Evolutionary conservation across 2,797 vertebrate species (phyloP).

Genomic region (Pangasius macronema): DNA sequence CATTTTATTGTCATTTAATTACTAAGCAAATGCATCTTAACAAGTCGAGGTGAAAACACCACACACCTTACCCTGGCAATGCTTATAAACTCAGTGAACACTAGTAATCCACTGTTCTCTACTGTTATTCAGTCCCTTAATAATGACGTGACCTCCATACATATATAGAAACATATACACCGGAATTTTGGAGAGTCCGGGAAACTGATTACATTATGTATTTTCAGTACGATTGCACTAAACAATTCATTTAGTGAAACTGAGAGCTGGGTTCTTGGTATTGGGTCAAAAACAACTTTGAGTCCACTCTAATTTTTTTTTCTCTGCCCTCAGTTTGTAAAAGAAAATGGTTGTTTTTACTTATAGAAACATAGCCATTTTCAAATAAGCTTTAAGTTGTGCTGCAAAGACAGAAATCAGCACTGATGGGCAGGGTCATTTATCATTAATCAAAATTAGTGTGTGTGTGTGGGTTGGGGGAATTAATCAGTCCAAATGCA

Average conservation of each 20-base stretch:
- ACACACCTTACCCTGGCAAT: not conserved
- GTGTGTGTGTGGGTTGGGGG: no score
- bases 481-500: not conserved
- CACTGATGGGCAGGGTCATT: not conserved
- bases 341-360: not conserved
- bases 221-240: constrained; percentile 30
- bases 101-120: not conserved
- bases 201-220: no score
- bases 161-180: no score
- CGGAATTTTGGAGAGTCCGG: no score
- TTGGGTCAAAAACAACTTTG: not conserved
- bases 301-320: not conserved
- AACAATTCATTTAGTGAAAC: constrained; percentile 22
- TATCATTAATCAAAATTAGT: not conserved
- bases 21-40: not conserved
- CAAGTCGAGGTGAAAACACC: not conserved
- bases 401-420: not conserved
- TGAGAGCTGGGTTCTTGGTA: constrained; percentile 10
- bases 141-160: no score
- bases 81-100: not conserved
- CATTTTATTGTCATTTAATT: not conserved
- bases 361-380: not conserved
- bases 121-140: not conserved
- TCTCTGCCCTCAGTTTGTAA: not conserved
- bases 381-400: not conserved